These are phyloP conservation scores for Blastobasis lacticolella DNA, from an alignment of 2,888 invertebrate species.

Conservation along the genomic window DNA sequence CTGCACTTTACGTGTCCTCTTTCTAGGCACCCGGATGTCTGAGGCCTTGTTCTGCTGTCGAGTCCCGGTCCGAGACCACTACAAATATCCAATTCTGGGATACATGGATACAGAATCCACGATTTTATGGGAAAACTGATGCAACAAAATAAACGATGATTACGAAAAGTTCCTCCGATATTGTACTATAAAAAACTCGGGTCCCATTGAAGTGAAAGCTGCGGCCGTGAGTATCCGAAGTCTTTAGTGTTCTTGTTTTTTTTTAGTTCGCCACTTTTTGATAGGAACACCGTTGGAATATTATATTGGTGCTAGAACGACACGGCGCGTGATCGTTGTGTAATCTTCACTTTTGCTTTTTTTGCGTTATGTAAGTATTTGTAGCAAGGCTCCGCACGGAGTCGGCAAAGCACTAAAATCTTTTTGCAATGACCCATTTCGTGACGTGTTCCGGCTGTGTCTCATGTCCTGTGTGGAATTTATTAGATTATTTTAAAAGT, in stretches of 20 bases:
- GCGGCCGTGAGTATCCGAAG: conserved; percentile 13
- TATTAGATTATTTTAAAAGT: conserved; percentile 3
- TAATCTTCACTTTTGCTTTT: conserved; percentile 15
- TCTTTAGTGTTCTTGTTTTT: conserved; percentile 17
- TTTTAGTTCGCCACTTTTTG: conserved; percentile 21
- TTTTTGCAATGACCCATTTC: too few species aligned
- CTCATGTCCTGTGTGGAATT: background rate
- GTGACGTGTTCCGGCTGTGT: background rate
- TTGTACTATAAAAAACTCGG: conserved; percentile 7
- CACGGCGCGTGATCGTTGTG: conserved; percentile 16
- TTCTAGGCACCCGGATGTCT: conserved; percentile 35
- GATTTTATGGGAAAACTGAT: too few species aligned
- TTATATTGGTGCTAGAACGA: conserved; percentile 12
- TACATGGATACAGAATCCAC: too few species aligned
- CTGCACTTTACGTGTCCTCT: conserved; percentile 35
- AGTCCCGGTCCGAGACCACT: too few species aligned
- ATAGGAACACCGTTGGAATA: conserved; percentile 14
- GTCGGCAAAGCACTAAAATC: background rate
- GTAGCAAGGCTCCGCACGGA: conserved; percentile 1
- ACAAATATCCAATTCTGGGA: too few species aligned
- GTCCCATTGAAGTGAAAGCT: conserved; percentile 31
- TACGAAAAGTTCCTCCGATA: too few species aligned
- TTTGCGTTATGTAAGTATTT: conserved; percentile 9
- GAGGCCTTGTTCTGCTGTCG: conserved; percentile 14
- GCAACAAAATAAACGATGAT: too few species aligned